Evolutionary conservation across 23 tunicate genomes (phyloP).

Genomic region (Phallusia fumigata): DNA sequence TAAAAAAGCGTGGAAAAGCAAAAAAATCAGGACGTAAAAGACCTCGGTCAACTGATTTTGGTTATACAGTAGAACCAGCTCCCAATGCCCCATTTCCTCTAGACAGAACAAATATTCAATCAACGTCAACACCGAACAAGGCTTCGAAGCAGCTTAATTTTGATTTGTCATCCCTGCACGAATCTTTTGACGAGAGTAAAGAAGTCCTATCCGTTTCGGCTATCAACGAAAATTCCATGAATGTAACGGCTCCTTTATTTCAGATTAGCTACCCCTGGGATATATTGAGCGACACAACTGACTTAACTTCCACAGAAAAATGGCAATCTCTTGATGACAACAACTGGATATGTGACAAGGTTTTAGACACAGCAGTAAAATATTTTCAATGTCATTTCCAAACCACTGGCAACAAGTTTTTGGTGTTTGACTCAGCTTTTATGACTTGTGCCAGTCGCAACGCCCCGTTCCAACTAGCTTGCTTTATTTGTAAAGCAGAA

Average conservation of each 20-base stretch:
- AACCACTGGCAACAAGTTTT: background rate
- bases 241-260: too few species aligned
- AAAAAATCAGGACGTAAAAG: background rate
- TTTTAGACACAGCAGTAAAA: background rate
- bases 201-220: too few species aligned
- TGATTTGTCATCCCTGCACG: too few species aligned
- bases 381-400: too few species aligned
- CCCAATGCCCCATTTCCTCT: slow-evolving; percentile 10
- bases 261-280: too few species aligned
- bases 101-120: background rate
- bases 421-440: background rate
- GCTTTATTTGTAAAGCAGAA: background rate
- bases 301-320: too few species aligned
- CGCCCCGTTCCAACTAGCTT: background rate
- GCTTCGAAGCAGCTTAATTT: too few species aligned
- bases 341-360: background rate
- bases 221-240: too few species aligned
- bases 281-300: too few species aligned
- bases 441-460: background rate
- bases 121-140: background rate
- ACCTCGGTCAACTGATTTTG: background rate
- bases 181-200: too few species aligned
- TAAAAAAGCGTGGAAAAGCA: background rate
- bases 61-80: background rate
- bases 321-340: background rate